Evolutionary conservation across 64 coral and sea anemone species (phyloP).

Genomic region (Pachyseris speciosa): DNA sequence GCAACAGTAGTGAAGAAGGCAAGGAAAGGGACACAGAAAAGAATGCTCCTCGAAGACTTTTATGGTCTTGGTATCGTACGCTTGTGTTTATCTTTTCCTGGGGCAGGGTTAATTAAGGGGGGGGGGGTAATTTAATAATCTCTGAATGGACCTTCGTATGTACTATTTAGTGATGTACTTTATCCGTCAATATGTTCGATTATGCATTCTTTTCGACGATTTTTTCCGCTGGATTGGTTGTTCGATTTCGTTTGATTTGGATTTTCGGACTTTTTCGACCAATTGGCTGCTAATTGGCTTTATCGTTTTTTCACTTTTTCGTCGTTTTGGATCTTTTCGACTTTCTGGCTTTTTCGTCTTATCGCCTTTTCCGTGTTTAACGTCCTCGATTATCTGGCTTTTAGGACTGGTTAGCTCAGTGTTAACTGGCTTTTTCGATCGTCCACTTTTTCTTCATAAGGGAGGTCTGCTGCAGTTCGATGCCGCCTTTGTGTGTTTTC

Average conservation of each 20-base stretch:
- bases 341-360: background rate
- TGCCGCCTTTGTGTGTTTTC: background rate
- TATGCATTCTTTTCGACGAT: background rate
- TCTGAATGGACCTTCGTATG: background rate
- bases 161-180: background rate
- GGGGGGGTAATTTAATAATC: background rate
- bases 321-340: background rate
- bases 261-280: background rate
- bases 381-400: too few species aligned
- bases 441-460: too few species aligned
- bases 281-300: background rate
- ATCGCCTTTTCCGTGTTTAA: too few species aligned
- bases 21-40: too few species aligned
- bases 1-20: too few species aligned
- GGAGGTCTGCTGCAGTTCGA: too few species aligned
- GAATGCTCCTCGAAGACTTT: background rate
- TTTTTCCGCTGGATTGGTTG: background rate
- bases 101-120: background rate
- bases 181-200: background rate
- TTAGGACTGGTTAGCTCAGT: too few species aligned
- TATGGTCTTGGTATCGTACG: background rate
- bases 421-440: too few species aligned
- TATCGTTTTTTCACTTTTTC: background rate
- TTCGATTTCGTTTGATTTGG: background rate
- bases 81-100: background rate